These are phyloP conservation scores for Euzetes globulus DNA, from an alignment of 2,888 invertebrate species.

Conservation along the genomic window DNA sequence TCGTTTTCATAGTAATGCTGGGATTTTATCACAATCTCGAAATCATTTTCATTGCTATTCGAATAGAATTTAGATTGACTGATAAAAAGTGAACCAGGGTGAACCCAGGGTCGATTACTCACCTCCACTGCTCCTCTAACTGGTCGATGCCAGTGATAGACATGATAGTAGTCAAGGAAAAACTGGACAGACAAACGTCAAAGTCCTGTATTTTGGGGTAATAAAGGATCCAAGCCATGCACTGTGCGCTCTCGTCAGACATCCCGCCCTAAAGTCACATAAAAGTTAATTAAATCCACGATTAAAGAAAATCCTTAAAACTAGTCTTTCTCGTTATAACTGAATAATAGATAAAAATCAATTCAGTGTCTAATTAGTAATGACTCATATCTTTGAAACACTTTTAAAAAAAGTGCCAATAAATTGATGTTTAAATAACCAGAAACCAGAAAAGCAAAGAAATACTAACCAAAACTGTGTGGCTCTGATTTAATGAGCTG, in stretches of 20 bases:
- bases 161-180: constrained; percentile 14
- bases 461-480: not conserved
- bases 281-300: not conserved
- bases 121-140: constrained; percentile 16
- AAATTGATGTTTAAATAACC: no score
- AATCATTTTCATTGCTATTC: not conserved
- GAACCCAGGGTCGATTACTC: not conserved
- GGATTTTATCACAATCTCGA: not conserved
- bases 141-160: not conserved
- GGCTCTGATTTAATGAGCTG: not conserved
- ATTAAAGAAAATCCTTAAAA: not conserved
- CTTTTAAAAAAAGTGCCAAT: no score
- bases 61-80: not conserved
- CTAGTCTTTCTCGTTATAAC: no score
- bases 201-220: constrained; percentile 13
- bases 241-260: constrained; percentile 4
- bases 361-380: no score
- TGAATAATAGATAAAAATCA: no score
- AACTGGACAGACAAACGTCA: constrained; percentile 19
- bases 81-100: no score
- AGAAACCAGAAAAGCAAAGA: not conserved
- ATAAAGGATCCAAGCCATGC: constrained; percentile 10
- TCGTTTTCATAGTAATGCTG: not conserved
- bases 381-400: no score
- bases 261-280: not conserved